Conservation (phyloP, 2,888 invertebrate genomes). For the Hoplodrina blanda region DNA sequence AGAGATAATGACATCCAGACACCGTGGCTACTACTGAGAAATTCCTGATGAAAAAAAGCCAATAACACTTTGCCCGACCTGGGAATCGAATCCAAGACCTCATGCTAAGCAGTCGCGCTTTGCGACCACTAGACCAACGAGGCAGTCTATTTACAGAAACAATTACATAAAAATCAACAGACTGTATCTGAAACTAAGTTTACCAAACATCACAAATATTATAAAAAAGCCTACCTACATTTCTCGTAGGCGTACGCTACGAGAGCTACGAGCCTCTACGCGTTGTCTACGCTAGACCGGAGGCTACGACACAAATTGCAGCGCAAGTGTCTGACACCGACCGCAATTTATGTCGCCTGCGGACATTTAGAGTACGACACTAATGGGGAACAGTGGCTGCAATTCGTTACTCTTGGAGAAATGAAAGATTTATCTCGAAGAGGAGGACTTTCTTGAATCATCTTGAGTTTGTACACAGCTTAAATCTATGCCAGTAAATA, state of each 20-base stretch:
- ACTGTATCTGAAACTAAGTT: no score
- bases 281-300: slow-evolving; percentile 7
- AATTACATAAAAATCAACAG: no score
- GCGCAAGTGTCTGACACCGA: slow-evolving; percentile 45
- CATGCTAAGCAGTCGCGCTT: no score
- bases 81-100: no score
- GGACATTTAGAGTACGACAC: slow-evolving; percentile 32
- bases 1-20: no score
- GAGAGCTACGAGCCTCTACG: slow-evolving; percentile 16
- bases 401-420: slow-evolving; percentile 18
- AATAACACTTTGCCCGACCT: no score
- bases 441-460: neutral
- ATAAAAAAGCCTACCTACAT: neutral
- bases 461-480: no score
- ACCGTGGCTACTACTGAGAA: no score
- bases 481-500: no score
- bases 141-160: no score
- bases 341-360: slow-evolving; percentile 55
- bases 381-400: slow-evolving; percentile 27
- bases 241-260: slow-evolving; percentile 7
- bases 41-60: no score
- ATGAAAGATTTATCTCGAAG: slow-evolving; percentile 20
- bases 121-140: no score
- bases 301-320: slow-evolving; percentile 45
- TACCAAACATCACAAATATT: neutral